These are phyloP conservation scores for Aporophyla nigra DNA, from an alignment of 2,888 invertebrate species.

Conservation along the genomic window DNA sequence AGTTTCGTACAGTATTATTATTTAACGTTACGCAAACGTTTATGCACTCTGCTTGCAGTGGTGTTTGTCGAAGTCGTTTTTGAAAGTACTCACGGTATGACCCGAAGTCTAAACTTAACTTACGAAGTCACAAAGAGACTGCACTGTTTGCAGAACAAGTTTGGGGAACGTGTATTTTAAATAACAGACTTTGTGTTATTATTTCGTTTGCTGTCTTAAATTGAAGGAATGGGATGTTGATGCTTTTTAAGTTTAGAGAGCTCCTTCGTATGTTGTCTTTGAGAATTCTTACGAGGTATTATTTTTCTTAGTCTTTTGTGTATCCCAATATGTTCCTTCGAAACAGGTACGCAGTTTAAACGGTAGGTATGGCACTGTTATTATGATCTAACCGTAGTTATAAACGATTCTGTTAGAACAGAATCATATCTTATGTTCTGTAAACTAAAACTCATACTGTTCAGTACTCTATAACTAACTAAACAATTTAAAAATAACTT, in stretches of 20 bases:
- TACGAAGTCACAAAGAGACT: constrained; percentile 51
- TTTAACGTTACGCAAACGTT: constrained; percentile 49
- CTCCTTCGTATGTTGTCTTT: constrained; percentile 11
- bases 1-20: constrained; percentile 45
- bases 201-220: constrained; percentile 45
- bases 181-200: constrained; percentile 43
- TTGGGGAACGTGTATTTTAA: constrained; percentile 38
- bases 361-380: not conserved
- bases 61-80: constrained; percentile 45
- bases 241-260: constrained; percentile 29
- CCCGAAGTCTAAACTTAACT: constrained; percentile 48
- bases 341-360: not conserved
- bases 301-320: not conserved
- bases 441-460: not conserved
- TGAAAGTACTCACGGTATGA: constrained; percentile 53
- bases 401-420: no score
- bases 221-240: constrained; percentile 27
- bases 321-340: not conserved
- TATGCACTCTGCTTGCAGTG: constrained; percentile 41
- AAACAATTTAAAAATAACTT: no score
- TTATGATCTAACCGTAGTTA: not conserved
- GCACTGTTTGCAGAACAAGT: constrained; percentile 40
- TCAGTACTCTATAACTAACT: not conserved
- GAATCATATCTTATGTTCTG: no score
- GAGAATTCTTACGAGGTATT: not conserved